Evolutionary conservation across 2,888 invertebrate genomes (phyloP).

Genomic region (Pyrrhosoma nymphula): DNA sequence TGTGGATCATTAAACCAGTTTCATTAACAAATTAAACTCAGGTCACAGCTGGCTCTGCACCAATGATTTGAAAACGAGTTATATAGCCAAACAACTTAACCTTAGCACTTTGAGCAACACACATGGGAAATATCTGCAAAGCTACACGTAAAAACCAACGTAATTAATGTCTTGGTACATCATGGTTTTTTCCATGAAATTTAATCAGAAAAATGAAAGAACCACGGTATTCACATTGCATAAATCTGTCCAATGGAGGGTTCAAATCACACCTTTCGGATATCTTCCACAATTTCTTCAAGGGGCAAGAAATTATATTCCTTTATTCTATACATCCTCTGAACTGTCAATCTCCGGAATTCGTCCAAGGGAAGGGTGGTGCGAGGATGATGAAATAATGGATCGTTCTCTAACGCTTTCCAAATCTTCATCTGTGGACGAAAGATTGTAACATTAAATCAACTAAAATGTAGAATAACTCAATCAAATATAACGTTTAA

Average conservation of each 20-base stretch:
- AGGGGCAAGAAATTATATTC: constrained; percentile 83
- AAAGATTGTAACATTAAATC: constrained; percentile 69
- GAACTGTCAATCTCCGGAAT: constrained; percentile 81
- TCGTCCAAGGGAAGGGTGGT: constrained; percentile 78
- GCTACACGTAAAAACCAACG: not conserved
- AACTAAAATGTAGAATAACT: constrained; percentile 65
- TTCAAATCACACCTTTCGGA: constrained; percentile 72
- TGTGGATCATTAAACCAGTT: not conserved
- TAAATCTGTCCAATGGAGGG: not conserved
- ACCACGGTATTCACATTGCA: not conserved
- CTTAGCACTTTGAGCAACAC: constrained; percentile 24
- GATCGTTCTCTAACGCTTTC: constrained; percentile 81
- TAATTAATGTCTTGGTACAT: not conserved
- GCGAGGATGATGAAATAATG: constrained; percentile 80
- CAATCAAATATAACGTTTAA: too few species aligned
- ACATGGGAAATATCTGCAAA: not conserved
- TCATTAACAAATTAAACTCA: not conserved
- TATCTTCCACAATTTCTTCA: constrained; percentile 78
- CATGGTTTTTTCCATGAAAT: not conserved
- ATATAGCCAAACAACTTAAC: not conserved
- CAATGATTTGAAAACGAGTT: not conserved
- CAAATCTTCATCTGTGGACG: constrained; percentile 80
- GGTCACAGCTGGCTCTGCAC: not conserved
- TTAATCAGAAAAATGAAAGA: not conserved
- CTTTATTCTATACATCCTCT: constrained; percentile 83